These are phyloP conservation scores for Helicolenus hilgendorfi DNA, from an alignment of 2,797 vertebrate genomes.

Conservation along the genomic window DNA sequence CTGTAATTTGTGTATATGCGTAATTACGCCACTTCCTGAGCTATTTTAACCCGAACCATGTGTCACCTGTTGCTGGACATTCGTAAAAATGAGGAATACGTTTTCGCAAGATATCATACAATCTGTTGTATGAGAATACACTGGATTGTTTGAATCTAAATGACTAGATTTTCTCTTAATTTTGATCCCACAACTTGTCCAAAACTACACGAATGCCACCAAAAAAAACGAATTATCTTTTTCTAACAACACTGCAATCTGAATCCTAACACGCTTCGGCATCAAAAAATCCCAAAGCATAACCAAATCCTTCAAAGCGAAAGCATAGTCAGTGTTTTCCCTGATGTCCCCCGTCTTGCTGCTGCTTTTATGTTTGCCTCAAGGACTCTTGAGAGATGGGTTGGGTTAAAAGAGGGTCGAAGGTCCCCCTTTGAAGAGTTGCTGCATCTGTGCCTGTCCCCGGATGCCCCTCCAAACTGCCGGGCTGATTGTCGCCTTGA, in stretches of 20 bases:
- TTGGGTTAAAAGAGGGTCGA: constrained; percentile 35
- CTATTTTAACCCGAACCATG: no score
- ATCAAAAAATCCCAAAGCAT: constrained; percentile 8
- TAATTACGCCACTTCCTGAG: no score
- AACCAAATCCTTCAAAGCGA: constrained; percentile 3
- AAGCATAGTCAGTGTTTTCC: neutral
- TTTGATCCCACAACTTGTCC: neutral
- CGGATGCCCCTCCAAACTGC: neutral
- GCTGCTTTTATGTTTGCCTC: constrained; percentile 27
- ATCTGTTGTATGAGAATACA: no score
- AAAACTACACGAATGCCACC: neutral
- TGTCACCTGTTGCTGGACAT: no score
- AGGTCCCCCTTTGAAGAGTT: constrained; percentile 45
- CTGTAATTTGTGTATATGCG: no score
- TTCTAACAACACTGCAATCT: neutral
- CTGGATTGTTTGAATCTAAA: neutral
- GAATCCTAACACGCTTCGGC: constrained; percentile 5
- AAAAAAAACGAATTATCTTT: neutral
- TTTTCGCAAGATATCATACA: no score
- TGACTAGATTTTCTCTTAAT: no score
- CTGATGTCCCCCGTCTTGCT: neutral
- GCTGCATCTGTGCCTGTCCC: constrained; percentile 43
- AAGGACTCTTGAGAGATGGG: constrained; percentile 36
- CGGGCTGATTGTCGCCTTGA: constrained; percentile 6
- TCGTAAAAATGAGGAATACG: no score